Conservation (phyloP, 1,140 invertebrate species). For the Drosophila bifasciata region DNA sequence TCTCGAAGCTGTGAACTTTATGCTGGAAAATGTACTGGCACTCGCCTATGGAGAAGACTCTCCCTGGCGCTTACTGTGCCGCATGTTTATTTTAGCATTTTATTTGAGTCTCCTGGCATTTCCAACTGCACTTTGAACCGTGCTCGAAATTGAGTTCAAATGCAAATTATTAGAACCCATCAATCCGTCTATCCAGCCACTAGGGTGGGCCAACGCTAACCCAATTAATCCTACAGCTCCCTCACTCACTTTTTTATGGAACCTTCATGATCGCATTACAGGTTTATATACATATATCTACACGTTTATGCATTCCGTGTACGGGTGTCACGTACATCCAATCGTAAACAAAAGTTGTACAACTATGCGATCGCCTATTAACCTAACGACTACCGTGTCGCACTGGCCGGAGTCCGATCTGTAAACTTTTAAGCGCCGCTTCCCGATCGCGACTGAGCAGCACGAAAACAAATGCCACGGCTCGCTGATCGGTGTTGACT, state of each 20-base stretch:
- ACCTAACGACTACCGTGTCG: conserved; percentile 24
- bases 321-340: background rate
- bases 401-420: conserved; percentile 18
- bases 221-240: no score
- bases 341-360: conserved; percentile 11
- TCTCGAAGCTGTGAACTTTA: conserved; percentile 8
- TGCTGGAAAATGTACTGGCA: conserved; percentile 11
- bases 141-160: background rate
- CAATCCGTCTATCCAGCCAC: no score
- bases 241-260: conserved; percentile 19
- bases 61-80: conserved; percentile 36
- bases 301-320: conserved; percentile 1
- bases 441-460: conserved; percentile 50
- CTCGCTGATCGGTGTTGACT: conserved; percentile 39
- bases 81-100: conserved; percentile 10
- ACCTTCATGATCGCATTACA: conserved; percentile 9
- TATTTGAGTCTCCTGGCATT: conserved; percentile 25
- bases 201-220: no score
- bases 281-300: background rate
- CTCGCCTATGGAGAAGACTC: background rate
- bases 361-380: conserved; percentile 16
- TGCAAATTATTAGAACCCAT: no score
- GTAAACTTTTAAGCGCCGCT: conserved; percentile 60
- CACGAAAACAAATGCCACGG: conserved; percentile 40
- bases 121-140: conserved; percentile 50